Conservation (phyloP, 1,140 invertebrate species). For the Temnothorax nylanderi region DNA sequence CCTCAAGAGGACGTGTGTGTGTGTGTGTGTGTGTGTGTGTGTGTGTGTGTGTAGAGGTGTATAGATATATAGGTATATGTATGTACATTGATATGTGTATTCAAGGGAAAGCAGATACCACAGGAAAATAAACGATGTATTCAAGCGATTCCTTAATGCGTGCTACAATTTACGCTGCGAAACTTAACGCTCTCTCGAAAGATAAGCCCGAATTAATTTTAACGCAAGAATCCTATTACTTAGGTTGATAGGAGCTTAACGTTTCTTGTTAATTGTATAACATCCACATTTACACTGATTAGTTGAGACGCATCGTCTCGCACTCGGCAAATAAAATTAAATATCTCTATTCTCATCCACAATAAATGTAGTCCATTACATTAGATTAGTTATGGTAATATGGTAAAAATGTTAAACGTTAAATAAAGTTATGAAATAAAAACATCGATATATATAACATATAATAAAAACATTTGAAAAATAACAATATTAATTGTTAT, state of each 20-base stretch:
- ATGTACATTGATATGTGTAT: neutral
- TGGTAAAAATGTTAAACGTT: neutral
- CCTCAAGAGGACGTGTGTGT: neutral
- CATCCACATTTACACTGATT: neutral
- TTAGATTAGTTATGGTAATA: neutral
- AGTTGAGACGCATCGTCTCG: neutral
- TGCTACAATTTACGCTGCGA: slow-evolving; percentile 18
- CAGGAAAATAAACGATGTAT: slow-evolving; percentile 15
- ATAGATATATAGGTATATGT: neutral
- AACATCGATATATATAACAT: neutral
- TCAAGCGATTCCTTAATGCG: slow-evolving; percentile 27
- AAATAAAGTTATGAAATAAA: neutral
- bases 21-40: neutral
- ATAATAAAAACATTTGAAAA: neutral
- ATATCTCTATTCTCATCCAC: neutral
- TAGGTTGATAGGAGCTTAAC: slow-evolving; percentile 22
- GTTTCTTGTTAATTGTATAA: slow-evolving; percentile 45
- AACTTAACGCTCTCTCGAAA: slow-evolving; percentile 6
- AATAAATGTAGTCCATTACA: neutral
- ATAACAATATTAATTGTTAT: no score
- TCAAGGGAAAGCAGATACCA: neutral
- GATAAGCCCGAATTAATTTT: slow-evolving; percentile 31
- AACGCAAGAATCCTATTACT: slow-evolving; percentile 32
- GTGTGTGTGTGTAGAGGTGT: neutral
- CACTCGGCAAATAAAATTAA: neutral